These are phyloP conservation scores for Rana temporaria DNA, from an alignment of 2,113 vertebrate species.

Conservation along the genomic window DNA sequence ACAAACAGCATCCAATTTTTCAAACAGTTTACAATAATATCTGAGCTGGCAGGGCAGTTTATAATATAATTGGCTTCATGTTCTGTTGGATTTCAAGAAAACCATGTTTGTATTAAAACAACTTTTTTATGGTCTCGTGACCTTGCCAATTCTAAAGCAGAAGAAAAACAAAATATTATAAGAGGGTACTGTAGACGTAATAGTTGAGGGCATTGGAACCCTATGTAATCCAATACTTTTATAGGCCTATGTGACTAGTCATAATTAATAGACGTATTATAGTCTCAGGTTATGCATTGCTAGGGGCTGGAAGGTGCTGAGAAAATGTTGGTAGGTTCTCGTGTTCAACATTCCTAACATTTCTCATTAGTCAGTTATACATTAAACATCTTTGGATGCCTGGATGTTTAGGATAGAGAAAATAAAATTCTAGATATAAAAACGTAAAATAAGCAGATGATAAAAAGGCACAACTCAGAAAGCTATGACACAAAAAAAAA, in stretches of 20 bases:
- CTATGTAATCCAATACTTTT: slow-evolving; percentile 23
- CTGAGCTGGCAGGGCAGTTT: neutral
- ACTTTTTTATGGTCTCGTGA: neutral
- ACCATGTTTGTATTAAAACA: slow-evolving; percentile 14
- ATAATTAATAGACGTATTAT: neutral
- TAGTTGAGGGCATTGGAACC: neutral
- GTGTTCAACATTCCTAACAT: neutral
- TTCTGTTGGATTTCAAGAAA: neutral
- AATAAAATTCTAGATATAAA: no score
- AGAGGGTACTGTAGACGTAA: neutral
- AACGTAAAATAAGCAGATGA: no score
- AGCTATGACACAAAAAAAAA: no score
- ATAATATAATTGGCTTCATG: slow-evolving; percentile 33
- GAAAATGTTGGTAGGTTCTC: neutral
- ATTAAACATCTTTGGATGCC: neutral
- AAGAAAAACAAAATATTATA: slow-evolving; percentile 2
- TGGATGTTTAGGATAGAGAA: no score
- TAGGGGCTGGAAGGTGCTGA: neutral
- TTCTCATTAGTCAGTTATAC: neutral
- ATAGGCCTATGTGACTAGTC: neutral
- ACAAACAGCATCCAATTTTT: neutral
- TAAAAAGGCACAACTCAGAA: no score
- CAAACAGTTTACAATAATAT: slow-evolving; percentile 27
- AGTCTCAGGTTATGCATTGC: slow-evolving; percentile 4
- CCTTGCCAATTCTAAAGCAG: neutral